Base-by-base conservation (phyloP, 1,140 invertebrate species). In the Scaptomyza hsui region DNA sequence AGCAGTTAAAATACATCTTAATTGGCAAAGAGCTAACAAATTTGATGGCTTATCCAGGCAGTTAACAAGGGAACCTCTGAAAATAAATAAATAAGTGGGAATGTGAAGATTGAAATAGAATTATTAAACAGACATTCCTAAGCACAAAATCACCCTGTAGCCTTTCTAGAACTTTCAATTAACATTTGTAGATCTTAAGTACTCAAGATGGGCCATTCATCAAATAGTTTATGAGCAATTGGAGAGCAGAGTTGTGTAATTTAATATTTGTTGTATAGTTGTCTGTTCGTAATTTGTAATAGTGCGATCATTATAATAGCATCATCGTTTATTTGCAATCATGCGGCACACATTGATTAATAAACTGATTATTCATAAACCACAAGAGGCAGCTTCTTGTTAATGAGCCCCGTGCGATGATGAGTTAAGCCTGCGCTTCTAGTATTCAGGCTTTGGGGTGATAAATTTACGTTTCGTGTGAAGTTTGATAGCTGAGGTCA, bases 401-500 rank as follows among this genome's bases (percentile, higher is more conserved):
- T 86, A 86, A 86, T 86, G 81, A 86, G 82, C 78, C 81, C 82
- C 81, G 73, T 72, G 77, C 62, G 76, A 73, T 63, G 76, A 73
- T 85, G 73, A 80, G 68, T 85, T 80, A 81, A 75, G 70, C 49
- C 56, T 72, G 70, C 39, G 70, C 49, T 59, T 60, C 55, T 48
- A 29, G 26, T 29, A 19, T 67, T 67, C 49, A 35, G 21, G 21
- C 45, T 42, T 55, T 15, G 47, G 39, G 69, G 62, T 72, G 70
- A 72, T 72, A 72, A 72, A 72, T 72, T 68, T 67, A 51, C 51
- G 69, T 61, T 72, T 72, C 63, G 63, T 68, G 70, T 68, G 82
- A 86, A 86, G 82, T 86, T 88, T 81, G 78, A 88, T 88, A 79
- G 79, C 74, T 86, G 81, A 86, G 81, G 81, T 86, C 81, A 86